Evolutionary conservation across 2,797 vertebrate species (phyloP), one percentile per base, ranked within the genome.

Genomic region (Hylomyscus alleni): DNA sequence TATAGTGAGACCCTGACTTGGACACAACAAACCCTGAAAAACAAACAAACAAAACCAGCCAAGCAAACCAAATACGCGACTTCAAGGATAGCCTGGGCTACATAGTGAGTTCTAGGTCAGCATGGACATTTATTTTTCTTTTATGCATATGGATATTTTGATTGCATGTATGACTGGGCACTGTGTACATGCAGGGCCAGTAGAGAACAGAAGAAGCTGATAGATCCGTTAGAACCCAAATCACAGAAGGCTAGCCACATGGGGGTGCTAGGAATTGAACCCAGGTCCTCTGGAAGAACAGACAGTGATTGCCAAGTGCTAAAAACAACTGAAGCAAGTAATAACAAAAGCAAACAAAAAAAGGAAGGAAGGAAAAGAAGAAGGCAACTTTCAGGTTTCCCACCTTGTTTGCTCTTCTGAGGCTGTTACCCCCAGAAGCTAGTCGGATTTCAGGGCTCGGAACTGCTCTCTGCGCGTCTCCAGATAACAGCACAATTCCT

Each of bases 381-480:
- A 22, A 11, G 17, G 22, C 40, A 85, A 24, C 60, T 5, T 50
- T 15, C 12, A 26, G 60, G 56, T 56, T 83, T 96, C 80, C 47
- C 20, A 47, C 89, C 76, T 86, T 34, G 0, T 62, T 82, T 81
- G 85, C 89, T 92, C 89, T 90, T n/a, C 20, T 69, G 72, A 69
- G 22, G 14, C 65, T 96, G 17, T 90, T 77, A 73, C 77, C 40
- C 67, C 77, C 40, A 65, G 20, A 69, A 69, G 34, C 26, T 31
- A 50, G 26, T 77, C 6, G 3, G 58, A 80, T 88, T 67, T 58
- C 26, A 44, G 93, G 44, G 26, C 86, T 44, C 13, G 44, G 67
- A 75, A 37, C 1, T 34, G 62, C 78, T 81, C 94, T 52, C 60
- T 40, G 0, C 60, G 40, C 11, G 29, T 44, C 44, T 26, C 78